phyloP scores from a whole-genome alignment of 1,140 invertebrate species.

The Drosophila insularis region DNA sequence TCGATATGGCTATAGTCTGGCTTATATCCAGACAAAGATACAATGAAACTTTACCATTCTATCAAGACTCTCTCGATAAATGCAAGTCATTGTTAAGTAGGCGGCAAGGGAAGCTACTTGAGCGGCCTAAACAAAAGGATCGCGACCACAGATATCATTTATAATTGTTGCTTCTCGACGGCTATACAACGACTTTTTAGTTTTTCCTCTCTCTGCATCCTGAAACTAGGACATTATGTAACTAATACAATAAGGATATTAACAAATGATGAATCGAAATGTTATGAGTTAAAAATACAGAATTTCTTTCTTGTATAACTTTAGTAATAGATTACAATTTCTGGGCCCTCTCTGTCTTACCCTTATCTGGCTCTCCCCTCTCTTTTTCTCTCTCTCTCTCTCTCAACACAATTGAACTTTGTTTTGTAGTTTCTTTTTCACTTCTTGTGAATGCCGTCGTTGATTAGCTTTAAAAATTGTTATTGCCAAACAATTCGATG shows the following conservation, averaged over 20 bases:
- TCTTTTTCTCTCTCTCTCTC: not conserved
- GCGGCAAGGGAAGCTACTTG: slow-evolving; percentile 23
- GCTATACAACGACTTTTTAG: too few relatives aligned
- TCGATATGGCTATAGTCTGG: slow-evolving; percentile 22
- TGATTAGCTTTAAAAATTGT: slow-evolving; percentile 53
- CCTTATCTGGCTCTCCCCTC: too few relatives aligned
- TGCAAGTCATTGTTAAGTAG: slow-evolving; percentile 48
- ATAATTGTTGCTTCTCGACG: not conserved
- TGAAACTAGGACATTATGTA: too few relatives aligned
- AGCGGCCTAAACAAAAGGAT: slow-evolving; percentile 18
- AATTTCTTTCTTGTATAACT: too few relatives aligned
- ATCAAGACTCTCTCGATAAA: slow-evolving; percentile 24
- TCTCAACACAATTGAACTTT: too few relatives aligned
- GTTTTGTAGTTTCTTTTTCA: slow-evolving; percentile 1
- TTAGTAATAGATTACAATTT: too few relatives aligned
- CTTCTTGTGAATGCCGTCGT: slow-evolving; percentile 44
- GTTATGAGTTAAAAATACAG: not conserved
- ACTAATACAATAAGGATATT: too few relatives aligned
- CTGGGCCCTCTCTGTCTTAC: not conserved
- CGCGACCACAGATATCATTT: not conserved
- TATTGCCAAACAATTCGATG: slow-evolving; percentile 44
- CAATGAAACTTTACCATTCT: not conserved
- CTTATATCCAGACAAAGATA: too few relatives aligned
- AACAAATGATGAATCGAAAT: not conserved
- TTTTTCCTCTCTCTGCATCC: too few relatives aligned